Conservation (phyloP, 2,113 vertebrate genomes). For the Cavia porcellus region DNA sequence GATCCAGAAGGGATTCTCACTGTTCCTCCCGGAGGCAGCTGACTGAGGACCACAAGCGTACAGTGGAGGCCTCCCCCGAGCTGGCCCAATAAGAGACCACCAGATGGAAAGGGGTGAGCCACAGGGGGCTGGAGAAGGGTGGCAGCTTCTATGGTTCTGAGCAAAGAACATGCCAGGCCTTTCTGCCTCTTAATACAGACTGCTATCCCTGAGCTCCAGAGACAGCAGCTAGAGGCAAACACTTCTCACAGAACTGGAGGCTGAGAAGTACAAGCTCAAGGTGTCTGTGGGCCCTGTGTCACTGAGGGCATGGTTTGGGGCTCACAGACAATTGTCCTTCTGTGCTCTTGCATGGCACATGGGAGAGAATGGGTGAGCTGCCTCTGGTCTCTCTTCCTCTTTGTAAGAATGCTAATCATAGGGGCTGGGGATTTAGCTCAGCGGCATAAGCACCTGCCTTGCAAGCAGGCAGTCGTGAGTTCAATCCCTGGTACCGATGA, state of each 20-base stretch:
- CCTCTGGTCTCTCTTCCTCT: not conserved
- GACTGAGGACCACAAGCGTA: too few relatives aligned
- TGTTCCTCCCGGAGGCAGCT: not conserved
- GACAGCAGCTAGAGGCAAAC: not conserved
- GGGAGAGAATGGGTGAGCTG: too few relatives aligned
- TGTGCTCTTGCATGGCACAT: not conserved
- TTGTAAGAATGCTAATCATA: not conserved
- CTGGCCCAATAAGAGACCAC: too few relatives aligned
- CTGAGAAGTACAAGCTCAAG: not conserved
- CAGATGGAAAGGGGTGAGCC: too few relatives aligned
- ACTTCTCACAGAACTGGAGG: not conserved
- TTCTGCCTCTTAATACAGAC: not conserved
- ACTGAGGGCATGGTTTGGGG: not conserved
- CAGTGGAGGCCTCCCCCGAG: rapidly evolving
- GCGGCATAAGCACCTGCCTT: too few relatives aligned
- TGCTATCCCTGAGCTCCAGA: not conserved
- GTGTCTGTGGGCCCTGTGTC: not conserved
- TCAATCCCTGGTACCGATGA: too few relatives aligned
- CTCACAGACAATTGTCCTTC: not conserved
- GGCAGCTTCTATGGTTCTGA: not conserved
- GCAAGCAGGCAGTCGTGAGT: too few relatives aligned
- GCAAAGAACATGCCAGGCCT: not conserved
- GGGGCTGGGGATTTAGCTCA: too few relatives aligned
- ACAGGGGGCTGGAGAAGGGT: not conserved
- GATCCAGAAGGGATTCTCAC: not conserved